Conservation (phyloP, 2,888 invertebrate genomes). For the Ochropacha duplaris region DNA sequence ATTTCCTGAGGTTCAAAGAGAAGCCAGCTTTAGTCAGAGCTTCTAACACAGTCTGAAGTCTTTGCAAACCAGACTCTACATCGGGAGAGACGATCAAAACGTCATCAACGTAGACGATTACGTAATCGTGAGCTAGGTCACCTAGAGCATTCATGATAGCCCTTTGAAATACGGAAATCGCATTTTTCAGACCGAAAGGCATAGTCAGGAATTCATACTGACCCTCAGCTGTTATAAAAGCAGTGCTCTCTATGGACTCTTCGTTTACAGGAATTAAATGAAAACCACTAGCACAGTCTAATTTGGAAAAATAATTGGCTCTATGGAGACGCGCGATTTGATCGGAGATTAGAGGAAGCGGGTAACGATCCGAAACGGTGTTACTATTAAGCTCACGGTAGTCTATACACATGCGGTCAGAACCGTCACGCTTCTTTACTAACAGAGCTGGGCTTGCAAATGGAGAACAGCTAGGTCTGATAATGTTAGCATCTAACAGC, state of each 20-base stretch:
- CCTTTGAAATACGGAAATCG: constrained; percentile 16
- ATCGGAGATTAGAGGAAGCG: too few species aligned
- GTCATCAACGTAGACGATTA: constrained; percentile 12
- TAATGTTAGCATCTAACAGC: too few species aligned
- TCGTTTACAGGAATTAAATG: constrained; percentile 12
- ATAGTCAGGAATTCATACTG: constrained; percentile 16
- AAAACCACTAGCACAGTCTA: too few species aligned
- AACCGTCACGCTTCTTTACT: too few species aligned
- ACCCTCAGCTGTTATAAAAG: constrained; percentile 17
- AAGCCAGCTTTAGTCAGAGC: constrained; percentile 16
- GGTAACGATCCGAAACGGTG: too few species aligned
- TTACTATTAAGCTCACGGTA: too few species aligned
- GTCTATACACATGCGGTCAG: too few species aligned
- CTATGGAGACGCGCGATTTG: too few species aligned
- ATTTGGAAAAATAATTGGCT: too few species aligned
- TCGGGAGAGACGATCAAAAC: not conserved
- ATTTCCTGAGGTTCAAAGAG: constrained; percentile 22
- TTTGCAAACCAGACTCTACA: constrained; percentile 3
- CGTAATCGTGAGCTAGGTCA: constrained; percentile 7
- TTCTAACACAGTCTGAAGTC: constrained; percentile 8
- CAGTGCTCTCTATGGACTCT: constrained; percentile 16
- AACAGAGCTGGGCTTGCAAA: too few species aligned
- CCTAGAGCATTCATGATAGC: constrained; percentile 17
- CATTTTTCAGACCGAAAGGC: constrained; percentile 21
- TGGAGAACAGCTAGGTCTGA: too few species aligned